Conservation (phyloP, 2,797 vertebrate genomes). For the Sarcophilus harrisii region DNA sequence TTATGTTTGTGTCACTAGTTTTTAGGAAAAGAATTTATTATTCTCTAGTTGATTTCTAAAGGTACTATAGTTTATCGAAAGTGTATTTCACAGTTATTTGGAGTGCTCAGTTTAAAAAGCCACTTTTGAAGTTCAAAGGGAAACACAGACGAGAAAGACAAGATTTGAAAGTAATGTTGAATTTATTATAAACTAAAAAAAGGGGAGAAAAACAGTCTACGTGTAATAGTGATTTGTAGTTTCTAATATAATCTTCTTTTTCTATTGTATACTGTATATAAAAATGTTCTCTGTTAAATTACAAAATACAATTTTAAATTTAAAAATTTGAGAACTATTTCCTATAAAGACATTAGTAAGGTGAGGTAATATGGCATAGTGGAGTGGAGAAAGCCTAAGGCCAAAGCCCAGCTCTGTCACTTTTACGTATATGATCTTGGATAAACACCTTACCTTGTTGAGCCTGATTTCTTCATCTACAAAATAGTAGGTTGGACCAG, state of each 20-base stretch:
- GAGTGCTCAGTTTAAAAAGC: not conserved
- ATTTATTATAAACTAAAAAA: not conserved
- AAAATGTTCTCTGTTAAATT: not conserved
- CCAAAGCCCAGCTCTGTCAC: not conserved
- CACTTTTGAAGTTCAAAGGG: not conserved
- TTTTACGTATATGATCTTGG: not conserved
- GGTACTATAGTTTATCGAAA: not conserved
- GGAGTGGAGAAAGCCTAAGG: not conserved
- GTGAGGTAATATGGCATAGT: not conserved
- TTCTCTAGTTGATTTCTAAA: not conserved
- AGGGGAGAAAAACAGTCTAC: not conserved
- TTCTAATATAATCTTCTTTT: not conserved
- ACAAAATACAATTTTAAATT: not conserved
- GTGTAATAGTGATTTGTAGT: not conserved
- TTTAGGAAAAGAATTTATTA: constrained; percentile 1
- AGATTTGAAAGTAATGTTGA: not conserved
- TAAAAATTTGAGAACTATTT: not conserved
- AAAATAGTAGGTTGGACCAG: not conserved
- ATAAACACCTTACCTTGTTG: not conserved
- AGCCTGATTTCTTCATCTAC: not conserved
- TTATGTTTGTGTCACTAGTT: not conserved
- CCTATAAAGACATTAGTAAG: not conserved
- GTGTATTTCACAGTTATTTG: not conserved
- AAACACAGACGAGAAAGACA: not conserved
- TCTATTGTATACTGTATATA: not conserved